Evolutionary conservation across 1,140 invertebrate genomes (phyloP).

Genomic region (Palaemon carinicauda): DNA sequence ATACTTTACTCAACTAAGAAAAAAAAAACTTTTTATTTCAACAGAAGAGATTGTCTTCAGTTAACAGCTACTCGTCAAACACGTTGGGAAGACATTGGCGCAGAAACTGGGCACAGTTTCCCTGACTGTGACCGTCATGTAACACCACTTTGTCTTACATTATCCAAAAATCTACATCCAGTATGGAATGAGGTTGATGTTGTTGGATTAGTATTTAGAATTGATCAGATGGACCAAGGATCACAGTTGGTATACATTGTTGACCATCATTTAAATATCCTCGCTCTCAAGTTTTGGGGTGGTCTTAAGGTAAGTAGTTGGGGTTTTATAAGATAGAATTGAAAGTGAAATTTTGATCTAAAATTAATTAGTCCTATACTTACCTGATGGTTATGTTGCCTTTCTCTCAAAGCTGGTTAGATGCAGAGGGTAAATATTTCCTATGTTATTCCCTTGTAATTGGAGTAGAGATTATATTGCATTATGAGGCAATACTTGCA

Average conservation of each 20-base stretch:
- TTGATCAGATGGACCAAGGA: background rate
- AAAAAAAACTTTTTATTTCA: background rate
- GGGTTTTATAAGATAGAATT: too few species aligned
- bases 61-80: slow-evolving; percentile 26
- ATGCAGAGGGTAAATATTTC: too few species aligned
- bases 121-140: background rate
- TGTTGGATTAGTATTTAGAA: slow-evolving; percentile 24
- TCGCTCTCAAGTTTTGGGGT: slow-evolving; percentile 27
- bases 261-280: slow-evolving; percentile 33
- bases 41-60: slow-evolving; percentile 3
- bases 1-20: background rate
- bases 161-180: background rate
- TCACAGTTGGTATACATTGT: slow-evolving; percentile 16
- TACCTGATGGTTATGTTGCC: too few species aligned
- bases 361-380: too few species aligned
- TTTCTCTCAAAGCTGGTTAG: too few species aligned
- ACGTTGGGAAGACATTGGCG: slow-evolving; percentile 9
- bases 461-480: too few species aligned
- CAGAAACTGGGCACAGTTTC: background rate
- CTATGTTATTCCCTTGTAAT: too few species aligned
- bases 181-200: slow-evolving; percentile 37
- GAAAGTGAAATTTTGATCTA: too few species aligned
- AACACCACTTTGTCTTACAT: slow-evolving; percentile 27
- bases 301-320: slow-evolving; percentile 15
- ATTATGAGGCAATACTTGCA: too few species aligned